phyloP scores from a whole-genome alignment of 2,888 invertebrate genomes.

The Trilocha varians region DNA sequence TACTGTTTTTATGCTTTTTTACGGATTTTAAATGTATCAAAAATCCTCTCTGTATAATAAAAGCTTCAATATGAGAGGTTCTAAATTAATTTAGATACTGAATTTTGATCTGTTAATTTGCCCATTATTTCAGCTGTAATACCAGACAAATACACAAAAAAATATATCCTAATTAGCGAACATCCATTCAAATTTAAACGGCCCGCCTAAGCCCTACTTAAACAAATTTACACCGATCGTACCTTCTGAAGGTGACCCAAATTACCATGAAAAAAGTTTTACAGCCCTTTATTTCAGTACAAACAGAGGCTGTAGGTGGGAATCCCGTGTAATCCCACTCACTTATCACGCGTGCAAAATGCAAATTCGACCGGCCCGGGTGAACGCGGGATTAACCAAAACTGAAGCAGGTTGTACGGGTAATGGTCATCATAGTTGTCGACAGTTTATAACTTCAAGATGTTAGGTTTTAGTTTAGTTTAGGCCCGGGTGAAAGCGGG shows the following conservation, averaged over 20 bases:
- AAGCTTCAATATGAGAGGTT: too few relatives aligned
- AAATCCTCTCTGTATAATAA: too few relatives aligned
- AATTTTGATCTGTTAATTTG: too few relatives aligned
- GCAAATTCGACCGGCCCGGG: slow-evolving; percentile 59
- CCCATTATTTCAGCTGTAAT: slow-evolving; percentile 6
- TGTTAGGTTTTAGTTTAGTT: too few relatives aligned
- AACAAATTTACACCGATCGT: slow-evolving; percentile 66
- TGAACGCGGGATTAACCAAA: slow-evolving; percentile 65
- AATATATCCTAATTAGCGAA: slow-evolving; percentile 25
- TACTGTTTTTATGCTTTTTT: too few relatives aligned
- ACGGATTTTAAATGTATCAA: too few relatives aligned
- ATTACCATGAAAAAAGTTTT: slow-evolving; percentile 71
- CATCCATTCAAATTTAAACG: slow-evolving; percentile 49
- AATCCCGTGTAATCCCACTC: slow-evolving; percentile 69
- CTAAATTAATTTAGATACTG: too few relatives aligned
- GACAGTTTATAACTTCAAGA: too few relatives aligned
- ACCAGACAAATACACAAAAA: neutral
- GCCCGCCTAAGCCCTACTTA: slow-evolving; percentile 63
- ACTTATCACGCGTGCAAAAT: slow-evolving; percentile 74
- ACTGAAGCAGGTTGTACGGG: slow-evolving; percentile 39
- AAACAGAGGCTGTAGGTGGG: slow-evolving; percentile 68
- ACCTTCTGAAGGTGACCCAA: slow-evolving; percentile 69
- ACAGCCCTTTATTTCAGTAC: slow-evolving; percentile 71
- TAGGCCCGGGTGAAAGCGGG: too few relatives aligned
- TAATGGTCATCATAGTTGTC: too few relatives aligned